Evolutionary conservation across 2,888 invertebrate genomes (phyloP).

Genomic region (Heliconius sara): DNA sequence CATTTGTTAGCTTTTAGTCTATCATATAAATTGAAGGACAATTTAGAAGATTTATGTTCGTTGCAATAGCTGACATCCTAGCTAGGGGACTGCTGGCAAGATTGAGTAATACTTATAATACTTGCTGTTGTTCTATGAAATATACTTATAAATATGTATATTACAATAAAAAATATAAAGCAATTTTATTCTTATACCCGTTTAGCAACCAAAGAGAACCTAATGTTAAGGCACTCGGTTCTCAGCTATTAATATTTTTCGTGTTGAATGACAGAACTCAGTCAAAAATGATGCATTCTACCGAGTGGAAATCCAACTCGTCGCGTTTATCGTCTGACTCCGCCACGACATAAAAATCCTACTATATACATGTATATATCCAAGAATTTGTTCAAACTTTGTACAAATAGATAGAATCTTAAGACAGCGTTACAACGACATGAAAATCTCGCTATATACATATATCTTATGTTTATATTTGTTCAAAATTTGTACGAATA

Average conservation of each 20-base stretch:
- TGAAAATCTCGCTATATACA: no score
- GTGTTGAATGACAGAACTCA: neutral
- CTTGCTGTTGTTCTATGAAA: neutral
- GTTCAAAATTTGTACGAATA: neutral
- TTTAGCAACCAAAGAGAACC: no score
- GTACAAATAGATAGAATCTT: no score
- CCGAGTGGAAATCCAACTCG: neutral
- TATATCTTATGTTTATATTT: no score
- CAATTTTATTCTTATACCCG: no score
- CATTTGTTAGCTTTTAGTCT: slow-evolving; percentile 3
- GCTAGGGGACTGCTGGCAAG: slow-evolving; percentile 12
- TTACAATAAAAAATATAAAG: no score
- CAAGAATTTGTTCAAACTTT: no score
- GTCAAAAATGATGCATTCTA: neutral
- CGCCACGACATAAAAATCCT: no score
- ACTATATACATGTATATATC: no score
- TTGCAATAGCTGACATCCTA: slow-evolving; percentile 30
- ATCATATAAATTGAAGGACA: slow-evolving; percentile 14
- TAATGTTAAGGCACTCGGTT: no score
- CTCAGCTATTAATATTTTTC: neutral
- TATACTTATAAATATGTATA: neutral
- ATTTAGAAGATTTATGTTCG: slow-evolving; percentile 27
- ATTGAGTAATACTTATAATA: slow-evolving; percentile 2
- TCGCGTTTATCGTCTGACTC: neutral
- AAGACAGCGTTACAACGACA: no score